A percentile compares a stretch with the other conserved stretches of the same genome.
These are phyloP conservation scores for Cyprinodon tularosa DNA, from an alignment of 2,113 vertebrate genomes.

Conservation along the genomic window DNA sequence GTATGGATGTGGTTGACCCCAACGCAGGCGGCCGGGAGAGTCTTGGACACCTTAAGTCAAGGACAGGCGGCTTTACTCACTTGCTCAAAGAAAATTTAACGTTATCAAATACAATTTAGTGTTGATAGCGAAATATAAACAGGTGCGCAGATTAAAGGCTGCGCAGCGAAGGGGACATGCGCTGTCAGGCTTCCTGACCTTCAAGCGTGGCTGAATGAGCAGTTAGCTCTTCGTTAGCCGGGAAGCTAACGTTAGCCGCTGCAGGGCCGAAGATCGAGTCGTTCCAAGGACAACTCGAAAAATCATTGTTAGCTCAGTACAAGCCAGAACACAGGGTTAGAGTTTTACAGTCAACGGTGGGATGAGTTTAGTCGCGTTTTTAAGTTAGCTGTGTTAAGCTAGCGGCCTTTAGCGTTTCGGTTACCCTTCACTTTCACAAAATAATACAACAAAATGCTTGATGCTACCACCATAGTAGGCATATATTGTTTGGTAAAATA, in stretches of 20 bases:
- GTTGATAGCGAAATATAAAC: not conserved
- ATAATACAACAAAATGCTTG: slow-evolving; percentile 2
- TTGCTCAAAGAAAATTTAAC: not conserved
- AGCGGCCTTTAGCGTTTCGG: slow-evolving; percentile 53
- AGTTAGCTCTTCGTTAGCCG: slow-evolving; percentile 57
- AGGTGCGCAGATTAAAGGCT: rapidly evolving
- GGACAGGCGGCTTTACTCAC: not conserved
- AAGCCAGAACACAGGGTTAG: rapidly evolving
- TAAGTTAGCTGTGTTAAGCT: slow-evolving; percentile 4
- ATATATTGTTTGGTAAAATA: not conserved
- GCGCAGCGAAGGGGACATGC: slow-evolving; percentile 27
- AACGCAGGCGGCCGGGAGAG: slow-evolving; percentile 88
- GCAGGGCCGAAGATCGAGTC: not conserved
- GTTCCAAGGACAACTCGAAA: slow-evolving; percentile 43
- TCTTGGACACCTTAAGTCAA: slow-evolving; percentile 85
- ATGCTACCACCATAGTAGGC: not conserved
- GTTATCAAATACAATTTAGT: not conserved
- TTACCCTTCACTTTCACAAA: slow-evolving; percentile 62
- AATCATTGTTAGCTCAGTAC: not conserved
- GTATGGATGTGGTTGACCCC: slow-evolving; percentile 91
- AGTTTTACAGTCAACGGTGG: not conserved
- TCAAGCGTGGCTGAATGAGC: slow-evolving; percentile 74
- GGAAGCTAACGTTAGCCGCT: slow-evolving; percentile 27
- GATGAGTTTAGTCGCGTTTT: not conserved
- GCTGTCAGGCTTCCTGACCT: slow-evolving; percentile 76